Conservation (phyloP, 1,140 invertebrate genomes). For the Penaeus japonicus region DNA sequence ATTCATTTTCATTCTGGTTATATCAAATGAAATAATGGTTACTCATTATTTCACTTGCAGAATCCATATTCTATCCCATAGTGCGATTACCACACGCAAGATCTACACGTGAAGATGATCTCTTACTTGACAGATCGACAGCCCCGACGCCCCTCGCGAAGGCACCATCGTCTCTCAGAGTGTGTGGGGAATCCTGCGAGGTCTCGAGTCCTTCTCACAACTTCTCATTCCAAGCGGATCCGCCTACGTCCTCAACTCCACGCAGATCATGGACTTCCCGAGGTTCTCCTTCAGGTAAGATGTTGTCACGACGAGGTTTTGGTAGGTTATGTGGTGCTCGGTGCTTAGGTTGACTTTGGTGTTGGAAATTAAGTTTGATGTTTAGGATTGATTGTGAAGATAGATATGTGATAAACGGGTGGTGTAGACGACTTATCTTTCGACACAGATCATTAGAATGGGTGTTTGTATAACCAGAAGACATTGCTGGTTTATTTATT, state of each 20-base stretch:
- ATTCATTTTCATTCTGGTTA: too few species aligned
- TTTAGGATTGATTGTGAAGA: too few species aligned
- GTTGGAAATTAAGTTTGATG: too few species aligned
- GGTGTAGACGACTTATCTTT: too few species aligned
- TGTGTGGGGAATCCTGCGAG: conserved; percentile 64
- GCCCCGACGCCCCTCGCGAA: conserved; percentile 45
- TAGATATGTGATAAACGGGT: too few species aligned
- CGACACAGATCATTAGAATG: too few species aligned
- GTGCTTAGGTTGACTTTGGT: not conserved
- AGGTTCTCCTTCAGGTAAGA: conserved; percentile 67
- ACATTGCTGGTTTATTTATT: too few species aligned
- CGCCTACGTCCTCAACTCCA: conserved; percentile 64
- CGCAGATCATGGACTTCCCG: conserved; percentile 75
- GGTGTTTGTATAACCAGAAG: too few species aligned
- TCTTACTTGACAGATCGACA: conserved; percentile 45
- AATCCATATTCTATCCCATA: not conserved
- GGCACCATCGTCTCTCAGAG: conserved; percentile 52
- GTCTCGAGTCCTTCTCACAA: conserved; percentile 65
- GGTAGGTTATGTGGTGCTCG: not conserved
- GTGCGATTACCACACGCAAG: not conserved
- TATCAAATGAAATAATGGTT: not conserved
- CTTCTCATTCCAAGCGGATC: conserved; percentile 61
- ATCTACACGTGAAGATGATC: conserved; percentile 19
- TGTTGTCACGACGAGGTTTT: not conserved
- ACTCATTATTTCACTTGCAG: not conserved